phyloP scores from a whole-genome alignment of 2,113 vertebrate genomes.

The Fulica atra region DNA sequence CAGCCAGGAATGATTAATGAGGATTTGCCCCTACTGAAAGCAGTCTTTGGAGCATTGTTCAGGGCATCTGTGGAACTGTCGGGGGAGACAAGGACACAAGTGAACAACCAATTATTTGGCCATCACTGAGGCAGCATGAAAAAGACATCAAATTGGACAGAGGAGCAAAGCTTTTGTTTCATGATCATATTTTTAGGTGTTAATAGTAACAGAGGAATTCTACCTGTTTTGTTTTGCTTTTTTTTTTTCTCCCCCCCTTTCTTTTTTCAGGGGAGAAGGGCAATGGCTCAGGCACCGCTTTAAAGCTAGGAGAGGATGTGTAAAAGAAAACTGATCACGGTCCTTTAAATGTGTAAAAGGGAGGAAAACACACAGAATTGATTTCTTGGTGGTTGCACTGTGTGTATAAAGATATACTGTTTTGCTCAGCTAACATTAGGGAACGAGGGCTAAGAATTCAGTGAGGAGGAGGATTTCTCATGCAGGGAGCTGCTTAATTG shows the following conservation, averaged over 20 bases:
- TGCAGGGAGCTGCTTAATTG: conserved; percentile 39
- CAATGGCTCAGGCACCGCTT: not conserved
- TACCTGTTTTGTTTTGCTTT: conserved; percentile 45
- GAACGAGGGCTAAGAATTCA: conserved; percentile 6
- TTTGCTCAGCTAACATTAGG: conserved; percentile 26
- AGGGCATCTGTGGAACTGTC: conserved; percentile 88
- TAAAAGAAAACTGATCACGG: conserved; percentile 26
- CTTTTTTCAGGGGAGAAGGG: not conserved
- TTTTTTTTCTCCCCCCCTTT: not conserved
- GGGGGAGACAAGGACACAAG: conserved; percentile 88
- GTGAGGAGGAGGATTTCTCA: conserved; percentile 6
- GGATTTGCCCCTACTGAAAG: conserved; percentile 87
- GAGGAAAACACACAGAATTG: conserved; percentile 34
- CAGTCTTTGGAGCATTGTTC: conserved; percentile 86
- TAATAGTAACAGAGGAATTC: conserved; percentile 67
- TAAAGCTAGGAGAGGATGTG: not conserved
- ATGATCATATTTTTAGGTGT: conserved; percentile 74
- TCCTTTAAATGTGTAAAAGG: conserved; percentile 44
- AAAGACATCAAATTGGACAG: conserved; percentile 86
- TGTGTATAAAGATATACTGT: conserved; percentile 21
- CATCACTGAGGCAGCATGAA: conserved; percentile 84
- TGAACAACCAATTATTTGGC: conserved; percentile 91
- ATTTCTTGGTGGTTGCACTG: conserved; percentile 17
- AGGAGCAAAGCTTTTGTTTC: conserved; percentile 81
- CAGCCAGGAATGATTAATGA: conserved; percentile 89